Evolutionary conservation across 1,140 invertebrate genomes (phyloP).

Genomic region (Pantala flavescens): DNA sequence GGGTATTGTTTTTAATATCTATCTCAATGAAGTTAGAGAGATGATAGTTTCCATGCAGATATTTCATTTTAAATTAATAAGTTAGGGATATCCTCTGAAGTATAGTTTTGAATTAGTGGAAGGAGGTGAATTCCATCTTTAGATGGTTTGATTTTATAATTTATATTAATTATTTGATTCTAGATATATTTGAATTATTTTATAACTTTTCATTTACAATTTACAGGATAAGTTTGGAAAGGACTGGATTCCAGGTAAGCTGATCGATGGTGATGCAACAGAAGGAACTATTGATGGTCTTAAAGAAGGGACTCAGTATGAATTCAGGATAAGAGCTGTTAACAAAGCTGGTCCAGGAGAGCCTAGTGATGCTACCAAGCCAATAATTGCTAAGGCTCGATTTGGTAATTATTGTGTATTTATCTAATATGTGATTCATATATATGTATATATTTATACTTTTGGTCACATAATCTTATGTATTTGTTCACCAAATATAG

Average conservation of each 20-base stretch:
- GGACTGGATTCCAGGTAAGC: slow-evolving; percentile 73
- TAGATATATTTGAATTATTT: too few species aligned
- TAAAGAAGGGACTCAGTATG: slow-evolving; percentile 90
- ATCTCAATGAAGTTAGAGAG: too few species aligned
- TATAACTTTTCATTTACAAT: too few species aligned
- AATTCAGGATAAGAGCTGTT: slow-evolving; percentile 90
- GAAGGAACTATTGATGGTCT: slow-evolving; percentile 74
- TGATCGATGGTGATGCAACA: slow-evolving; percentile 64
- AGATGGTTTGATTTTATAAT: too few species aligned
- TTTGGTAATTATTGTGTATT: slow-evolving; percentile 43
- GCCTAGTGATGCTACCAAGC: slow-evolving; percentile 87
- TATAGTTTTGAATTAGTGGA: too few species aligned
- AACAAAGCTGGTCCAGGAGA: slow-evolving; percentile 93
- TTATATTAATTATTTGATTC: too few species aligned
- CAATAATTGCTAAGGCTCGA: slow-evolving; percentile 88
- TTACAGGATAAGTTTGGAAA: slow-evolving; percentile 73
- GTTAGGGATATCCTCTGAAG: too few species aligned
- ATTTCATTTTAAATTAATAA: too few species aligned
- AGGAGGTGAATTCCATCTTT: too few species aligned
- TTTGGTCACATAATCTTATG: slow-evolving; percentile 15
- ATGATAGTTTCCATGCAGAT: too few species aligned
- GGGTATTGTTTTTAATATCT: too few species aligned
- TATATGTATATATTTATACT: not conserved
- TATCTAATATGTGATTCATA: not conserved
- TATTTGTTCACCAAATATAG: slow-evolving; percentile 34